Evolutionary conservation across 2,888 invertebrate species (phyloP), one percentile per base, ranked within the genome.

Genomic region (Nebria salina): DNA sequence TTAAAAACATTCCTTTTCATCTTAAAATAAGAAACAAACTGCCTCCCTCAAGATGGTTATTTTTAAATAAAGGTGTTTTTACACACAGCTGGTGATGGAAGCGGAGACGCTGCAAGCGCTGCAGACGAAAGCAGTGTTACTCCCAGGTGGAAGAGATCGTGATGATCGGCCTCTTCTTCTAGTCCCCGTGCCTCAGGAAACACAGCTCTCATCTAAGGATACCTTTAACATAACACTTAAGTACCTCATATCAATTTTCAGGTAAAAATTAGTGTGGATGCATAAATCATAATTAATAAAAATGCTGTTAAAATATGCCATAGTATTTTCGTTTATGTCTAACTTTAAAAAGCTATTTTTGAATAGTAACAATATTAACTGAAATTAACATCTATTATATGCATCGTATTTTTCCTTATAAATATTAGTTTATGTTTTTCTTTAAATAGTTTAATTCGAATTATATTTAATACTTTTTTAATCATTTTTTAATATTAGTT

Each of bases 81-180:
- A 84, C 75, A 82, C 72, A 68, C 76, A 85, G 42, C 43, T 78
- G 85, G 85, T 87, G 86, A 92, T 92, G 90, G 92, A 92, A 84
- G 90, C 90, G 86, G 90, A 91, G 84, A 90, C 92, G 84, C 88
- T 91, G 87, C 90, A 90, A 85, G 91, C 91, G 83, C 89, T 94
- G 85, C 91, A 92, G 88, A 91, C 91, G 83, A 91, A 91, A 85
- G 88, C 91, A 84, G 93, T 92, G 81, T 90, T 91, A 86, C 88
- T 94, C 83, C 93, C 94, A 82, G 94, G 94, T 84, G 93, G 93
- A 83, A 90, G 92, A 83, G 94, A 94, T 89, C 91, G 91, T 82
- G 92, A 93, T 83, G 92, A 92, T 77, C 91, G 92, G 83, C 92
- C 94, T 77, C 88, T 94, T 85, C 89, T 94, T 84, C 88, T 93